Percentiles rank a stretch among this genome's conserved stretches.
These are phyloP conservation scores for Tylochromis polylepis DNA, from an alignment of 2,113 vertebrate species.

Conservation along the genomic window DNA sequence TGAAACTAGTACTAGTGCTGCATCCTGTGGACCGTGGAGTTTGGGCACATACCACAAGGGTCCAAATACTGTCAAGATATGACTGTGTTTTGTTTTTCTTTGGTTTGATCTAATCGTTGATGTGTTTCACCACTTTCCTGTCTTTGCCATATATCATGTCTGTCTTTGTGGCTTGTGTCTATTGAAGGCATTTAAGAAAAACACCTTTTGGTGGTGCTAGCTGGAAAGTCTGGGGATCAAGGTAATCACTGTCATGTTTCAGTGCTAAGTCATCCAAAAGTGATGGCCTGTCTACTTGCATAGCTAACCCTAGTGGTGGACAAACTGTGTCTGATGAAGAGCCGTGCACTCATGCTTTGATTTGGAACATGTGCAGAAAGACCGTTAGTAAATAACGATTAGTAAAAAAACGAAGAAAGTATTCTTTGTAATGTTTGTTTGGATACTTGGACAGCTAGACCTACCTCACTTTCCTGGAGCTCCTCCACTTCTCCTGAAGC, in stretches of 20 bases:
- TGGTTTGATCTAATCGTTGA: neutral
- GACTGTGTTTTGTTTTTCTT: neutral
- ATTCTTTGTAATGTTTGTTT: neutral
- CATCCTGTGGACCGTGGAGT: neutral
- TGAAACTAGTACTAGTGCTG: neutral
- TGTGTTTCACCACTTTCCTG: neutral
- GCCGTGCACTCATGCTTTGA: neutral
- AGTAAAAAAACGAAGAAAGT: neutral
- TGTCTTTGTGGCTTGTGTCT: neutral
- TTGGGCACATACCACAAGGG: neutral
- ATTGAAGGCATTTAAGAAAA: neutral
- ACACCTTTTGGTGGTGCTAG: neutral
- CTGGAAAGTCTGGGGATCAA: neutral
- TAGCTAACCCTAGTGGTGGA: neutral
- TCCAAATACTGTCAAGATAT: neutral
- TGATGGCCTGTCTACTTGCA: neutral
- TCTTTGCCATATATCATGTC: neutral
- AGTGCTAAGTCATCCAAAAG: neutral
- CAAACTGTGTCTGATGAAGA: neutral
- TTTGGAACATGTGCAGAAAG: neutral
- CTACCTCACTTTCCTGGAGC: neutral
- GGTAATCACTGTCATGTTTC: neutral
- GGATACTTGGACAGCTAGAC: neutral
- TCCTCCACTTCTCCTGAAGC: neutral
- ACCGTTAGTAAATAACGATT: neutral